Conservation (phyloP, 2,797 vertebrate species). For the Phoebastria nigripes region DNA sequence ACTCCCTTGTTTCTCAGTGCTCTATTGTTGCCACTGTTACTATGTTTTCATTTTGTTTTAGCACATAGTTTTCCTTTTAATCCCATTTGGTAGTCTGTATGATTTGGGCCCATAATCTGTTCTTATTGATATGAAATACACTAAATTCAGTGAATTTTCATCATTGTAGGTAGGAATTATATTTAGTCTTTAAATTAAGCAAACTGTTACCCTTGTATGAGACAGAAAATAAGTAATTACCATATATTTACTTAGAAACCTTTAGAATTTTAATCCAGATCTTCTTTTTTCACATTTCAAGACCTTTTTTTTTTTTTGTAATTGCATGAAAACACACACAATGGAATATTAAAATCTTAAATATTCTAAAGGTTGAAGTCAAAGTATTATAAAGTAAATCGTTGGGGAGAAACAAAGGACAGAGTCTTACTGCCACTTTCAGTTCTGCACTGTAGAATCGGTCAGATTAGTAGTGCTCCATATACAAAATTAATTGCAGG, state of each 20-base stretch:
- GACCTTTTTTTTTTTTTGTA: not conserved
- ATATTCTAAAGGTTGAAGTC: not conserved
- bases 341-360: not conserved
- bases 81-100: not conserved
- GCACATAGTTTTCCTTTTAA: constrained; percentile 18
- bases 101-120: not conserved
- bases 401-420: not conserved
- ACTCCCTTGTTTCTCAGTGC: not conserved
- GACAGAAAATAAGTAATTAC: not conserved
- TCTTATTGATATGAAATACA: not conserved
- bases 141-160: not conserved
- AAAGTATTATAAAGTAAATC: not conserved
- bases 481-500: not conserved
- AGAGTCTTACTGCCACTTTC: not conserved
- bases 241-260: not conserved
- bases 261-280: not conserved
- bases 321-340: not conserved
- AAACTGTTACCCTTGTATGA: not conserved
- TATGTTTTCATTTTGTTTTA: constrained; percentile 53
- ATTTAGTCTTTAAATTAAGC: not conserved
- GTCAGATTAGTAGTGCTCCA: not conserved
- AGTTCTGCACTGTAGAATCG: not conserved
- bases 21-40: constrained; percentile 42
- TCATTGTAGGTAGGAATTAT: not conserved
- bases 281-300: not conserved